Evolutionary conservation across 2,797 vertebrate species (phyloP).

Genomic region (Spinibarbus caldwelli): DNA sequence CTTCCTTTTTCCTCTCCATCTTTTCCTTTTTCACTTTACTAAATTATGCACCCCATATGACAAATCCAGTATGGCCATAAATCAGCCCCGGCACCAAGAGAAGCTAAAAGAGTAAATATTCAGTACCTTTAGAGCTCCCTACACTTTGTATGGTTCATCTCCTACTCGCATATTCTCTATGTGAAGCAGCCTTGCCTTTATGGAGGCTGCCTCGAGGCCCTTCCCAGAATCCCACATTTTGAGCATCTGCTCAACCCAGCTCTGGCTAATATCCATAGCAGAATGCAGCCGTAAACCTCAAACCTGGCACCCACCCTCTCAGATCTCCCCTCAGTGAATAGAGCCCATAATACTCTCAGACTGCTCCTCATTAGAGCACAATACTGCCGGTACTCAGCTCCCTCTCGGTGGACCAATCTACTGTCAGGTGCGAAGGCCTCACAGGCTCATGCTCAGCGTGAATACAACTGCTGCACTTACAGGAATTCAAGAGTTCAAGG

Average conservation of each 20-base stretch:
- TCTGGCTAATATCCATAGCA: slow-evolving; percentile 58
- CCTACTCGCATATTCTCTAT: slow-evolving; percentile 62
- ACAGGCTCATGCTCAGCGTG: slow-evolving; percentile 42
- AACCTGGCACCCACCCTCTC: slow-evolving; percentile 46
- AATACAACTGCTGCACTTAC: slow-evolving; percentile 44
- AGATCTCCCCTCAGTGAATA: slow-evolving; percentile 51
- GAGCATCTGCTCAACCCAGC: slow-evolving; percentile 55
- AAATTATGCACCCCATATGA: slow-evolving; percentile 53
- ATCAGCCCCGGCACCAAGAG: slow-evolving; percentile 40
- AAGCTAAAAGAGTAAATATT: slow-evolving; percentile 17
- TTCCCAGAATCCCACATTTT: slow-evolving; percentile 52
- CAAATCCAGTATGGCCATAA: slow-evolving; percentile 43
- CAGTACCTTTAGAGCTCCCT: slow-evolving; percentile 29
- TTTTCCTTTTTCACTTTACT: slow-evolving; percentile 59
- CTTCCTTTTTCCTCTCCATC: slow-evolving; percentile 47
- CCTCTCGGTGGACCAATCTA: slow-evolving; percentile 52
- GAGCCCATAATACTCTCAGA: slow-evolving; percentile 57
- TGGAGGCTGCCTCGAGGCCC: slow-evolving; percentile 39
- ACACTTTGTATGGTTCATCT: slow-evolving; percentile 54
- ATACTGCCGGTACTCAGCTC: slow-evolving; percentile 45
- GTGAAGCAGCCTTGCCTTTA: slow-evolving; percentile 22
- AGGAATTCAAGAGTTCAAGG: slow-evolving; percentile 43
- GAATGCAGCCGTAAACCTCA: slow-evolving; percentile 59
- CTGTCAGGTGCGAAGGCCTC: slow-evolving; percentile 57
- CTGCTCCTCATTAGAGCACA: slow-evolving; percentile 63